phyloP scores from a whole-genome alignment of 2,113 vertebrate species.

The Melospiza georgiana region DNA sequence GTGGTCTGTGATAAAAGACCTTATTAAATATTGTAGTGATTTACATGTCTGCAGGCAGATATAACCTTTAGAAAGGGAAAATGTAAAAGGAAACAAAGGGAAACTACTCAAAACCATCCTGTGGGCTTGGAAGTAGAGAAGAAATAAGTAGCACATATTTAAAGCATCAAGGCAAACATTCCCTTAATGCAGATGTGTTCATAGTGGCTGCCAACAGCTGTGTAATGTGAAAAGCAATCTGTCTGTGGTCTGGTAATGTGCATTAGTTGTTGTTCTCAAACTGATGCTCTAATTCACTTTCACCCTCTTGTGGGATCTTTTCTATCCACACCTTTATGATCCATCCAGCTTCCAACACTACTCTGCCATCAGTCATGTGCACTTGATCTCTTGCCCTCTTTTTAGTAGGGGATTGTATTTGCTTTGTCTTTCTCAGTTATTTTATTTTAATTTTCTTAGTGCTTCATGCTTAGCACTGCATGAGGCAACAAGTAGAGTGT shows the following conservation, averaged over 20 bases:
- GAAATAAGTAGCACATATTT: not conserved
- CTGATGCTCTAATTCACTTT: not conserved
- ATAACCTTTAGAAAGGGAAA: constrained; percentile 3
- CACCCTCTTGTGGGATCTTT: not conserved
- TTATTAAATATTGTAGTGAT: constrained; percentile 50
- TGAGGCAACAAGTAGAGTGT: not conserved
- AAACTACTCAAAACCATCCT: not conserved
- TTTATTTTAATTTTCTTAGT: not conserved
- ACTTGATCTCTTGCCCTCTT: not conserved
- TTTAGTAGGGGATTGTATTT: not conserved
- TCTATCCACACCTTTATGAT: not conserved
- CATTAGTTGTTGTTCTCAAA: not conserved
- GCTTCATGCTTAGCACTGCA: not conserved
- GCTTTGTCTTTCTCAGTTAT: not conserved
- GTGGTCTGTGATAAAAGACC: constrained; percentile 44
- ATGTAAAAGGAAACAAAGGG: not conserved
- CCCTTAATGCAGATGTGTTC: not conserved
- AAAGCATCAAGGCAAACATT: not conserved
- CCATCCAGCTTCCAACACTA: not conserved
- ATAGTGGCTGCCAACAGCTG: not conserved
- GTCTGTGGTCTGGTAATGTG: not conserved
- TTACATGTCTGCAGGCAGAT: not conserved
- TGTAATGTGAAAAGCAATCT: not conserved
- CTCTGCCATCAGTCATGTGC: not conserved
- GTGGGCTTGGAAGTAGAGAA: not conserved